Base-by-base conservation (phyloP, 2,797 vertebrate species). In the Diglossa cyanea region DNA sequence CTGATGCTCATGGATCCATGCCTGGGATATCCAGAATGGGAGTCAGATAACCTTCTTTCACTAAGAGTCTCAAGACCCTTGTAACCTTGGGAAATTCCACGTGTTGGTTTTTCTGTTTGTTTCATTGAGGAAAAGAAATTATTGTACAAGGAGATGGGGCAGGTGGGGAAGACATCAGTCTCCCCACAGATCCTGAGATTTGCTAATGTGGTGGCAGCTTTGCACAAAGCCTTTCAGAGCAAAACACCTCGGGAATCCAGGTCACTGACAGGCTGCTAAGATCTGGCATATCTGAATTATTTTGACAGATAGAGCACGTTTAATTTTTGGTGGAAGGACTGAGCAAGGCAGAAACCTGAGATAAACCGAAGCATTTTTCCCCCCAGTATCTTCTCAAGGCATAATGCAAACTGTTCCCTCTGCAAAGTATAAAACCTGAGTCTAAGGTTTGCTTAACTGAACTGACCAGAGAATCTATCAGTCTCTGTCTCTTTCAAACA, bases 401-500 rank as follows among this genome's bases (percentile, higher is more conserved):
- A 55, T 37, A 75, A 6, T 73, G 50, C 73, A 84, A 92, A 91
- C 28, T 61, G 21, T 2, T 31, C 24, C n/a, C 62, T 67, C 58
- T 58, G 28, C 42, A 68, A 55, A 88, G 42, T 33, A 67, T 28
- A 91, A 88, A 94, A 79, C 54, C 35, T 21, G 37, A 94, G 51
- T 62, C 73, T 70, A 54, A 54, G 42, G 47, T 74, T 79, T 86
- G 82, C 68, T 83, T 66, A 70, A 33, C 33, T 28, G 57, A 84
- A 71, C 67, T 88, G 94, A 96, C 92, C 95, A 93, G 73, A 93
- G 71, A 90, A 94, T 58, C 61, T 61, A 90, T 95, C 90, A 62
- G 51, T 45, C 51, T 45, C 39, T 71, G 81, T 90, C 85, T 95
- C 85, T 81, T 81, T 86, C 86, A 94, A 95, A 73, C 58, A 60